Evolutionary conservation across 2,888 invertebrate species (phyloP), one percentile per base, ranked within the genome.

Genomic region (Ormia ochracea): DNA sequence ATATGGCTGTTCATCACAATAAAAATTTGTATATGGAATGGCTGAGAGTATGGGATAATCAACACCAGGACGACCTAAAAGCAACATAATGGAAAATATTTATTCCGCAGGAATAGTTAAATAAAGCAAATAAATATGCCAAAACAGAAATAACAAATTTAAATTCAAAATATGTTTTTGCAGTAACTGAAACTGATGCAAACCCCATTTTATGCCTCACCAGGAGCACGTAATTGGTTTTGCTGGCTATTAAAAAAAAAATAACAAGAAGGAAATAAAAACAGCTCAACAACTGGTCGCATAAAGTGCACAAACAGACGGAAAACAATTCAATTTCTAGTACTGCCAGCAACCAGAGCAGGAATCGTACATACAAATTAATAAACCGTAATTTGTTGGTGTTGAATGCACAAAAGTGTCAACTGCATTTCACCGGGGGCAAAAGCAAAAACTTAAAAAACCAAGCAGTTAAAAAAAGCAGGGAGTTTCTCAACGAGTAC

Each of bases 1-100:
- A 89, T 95, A 96, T 1, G 93, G 91, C 87, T 96, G 96, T 84
- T 96, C 96, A 88, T 96, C 96, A 89, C 96, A 96, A 90, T 96
- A 96, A 91, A 96, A 96, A 89, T 96, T 96, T 70, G 96, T 96
- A 90, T 96, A 96, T 12, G 96, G 96, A 61, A 96, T 94, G 61
- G 93, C 94, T 50, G 94, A 94, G 61, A 96, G 90, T 45, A 96
- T 93, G 4, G 96, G 96, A 87, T 96, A 96, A 90, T 96, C 96
- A n/a, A 95, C 94, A 23, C 96, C 96, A 12, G 96, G 95, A 83
- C 95, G 94, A 84, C 96, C 96, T 96, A 59, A 59, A 59, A 54
- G 14, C 21, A 61, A 54, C 19, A 26, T 56, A 68, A 61, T 19
- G 54, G 14, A 33, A 58, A 45, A 48, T 17, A 63, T 23, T 23